phyloP scores from a whole-genome alignment of 2,888 invertebrate species.

The Ecdyonurus torrentis region DNA sequence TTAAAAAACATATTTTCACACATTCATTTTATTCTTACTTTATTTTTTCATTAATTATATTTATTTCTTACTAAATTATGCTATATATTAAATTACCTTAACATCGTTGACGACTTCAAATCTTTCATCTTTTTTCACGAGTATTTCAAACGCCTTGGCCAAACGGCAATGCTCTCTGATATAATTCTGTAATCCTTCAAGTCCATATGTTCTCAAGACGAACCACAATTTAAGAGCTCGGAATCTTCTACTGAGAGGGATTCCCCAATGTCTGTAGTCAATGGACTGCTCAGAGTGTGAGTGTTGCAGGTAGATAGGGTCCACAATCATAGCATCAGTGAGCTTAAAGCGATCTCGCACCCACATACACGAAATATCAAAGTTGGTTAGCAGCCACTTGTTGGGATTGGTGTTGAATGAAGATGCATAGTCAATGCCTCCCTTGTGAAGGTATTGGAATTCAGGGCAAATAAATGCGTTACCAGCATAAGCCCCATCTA shows the following conservation, averaged over 20 bases:
- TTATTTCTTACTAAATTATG: not conserved
- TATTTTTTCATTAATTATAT: not conserved
- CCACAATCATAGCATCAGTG: slow-evolving; percentile 69
- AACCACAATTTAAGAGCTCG: slow-evolving; percentile 80
- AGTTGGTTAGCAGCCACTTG: slow-evolving; percentile 72
- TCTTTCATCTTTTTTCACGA: slow-evolving; percentile 47
- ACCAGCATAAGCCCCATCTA: slow-evolving; percentile 78
- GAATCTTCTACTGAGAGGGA: slow-evolving; percentile 69
- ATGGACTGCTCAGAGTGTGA: slow-evolving; percentile 53
- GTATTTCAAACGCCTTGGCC: slow-evolving; percentile 54
- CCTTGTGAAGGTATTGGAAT: slow-evolving; percentile 42
- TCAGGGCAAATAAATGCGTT: slow-evolving; percentile 75
- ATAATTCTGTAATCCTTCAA: slow-evolving; percentile 63
- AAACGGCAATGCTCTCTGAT: slow-evolving; percentile 65
- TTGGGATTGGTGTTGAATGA: slow-evolving; percentile 82
- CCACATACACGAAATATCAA: slow-evolving; percentile 77
- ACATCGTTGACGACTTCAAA: slow-evolving; percentile 68
- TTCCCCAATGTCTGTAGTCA: slow-evolving; percentile 70
- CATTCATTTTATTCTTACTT: not conserved
- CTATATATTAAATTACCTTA: slow-evolving; percentile 19
- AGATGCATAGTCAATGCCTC: slow-evolving; percentile 59
- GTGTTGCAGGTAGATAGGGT: slow-evolving; percentile 72
- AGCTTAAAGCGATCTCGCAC: slow-evolving; percentile 55
- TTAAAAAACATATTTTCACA: not conserved
- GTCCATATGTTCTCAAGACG: slow-evolving; percentile 62